Base-by-base conservation (phyloP, 2,888 invertebrate species). In the Rhagophthalmus giganteus region DNA sequence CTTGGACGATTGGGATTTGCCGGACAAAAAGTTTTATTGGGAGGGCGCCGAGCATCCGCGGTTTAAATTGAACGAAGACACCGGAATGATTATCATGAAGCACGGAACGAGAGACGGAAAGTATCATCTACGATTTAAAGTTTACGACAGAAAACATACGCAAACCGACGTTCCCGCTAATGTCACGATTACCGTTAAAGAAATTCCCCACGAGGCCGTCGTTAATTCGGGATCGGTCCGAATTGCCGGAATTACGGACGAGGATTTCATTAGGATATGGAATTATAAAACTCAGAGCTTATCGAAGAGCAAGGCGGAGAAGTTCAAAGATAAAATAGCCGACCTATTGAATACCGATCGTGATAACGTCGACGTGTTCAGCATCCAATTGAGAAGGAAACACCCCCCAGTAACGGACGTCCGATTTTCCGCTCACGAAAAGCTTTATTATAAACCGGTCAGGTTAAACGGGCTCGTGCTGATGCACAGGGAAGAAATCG, bases 21-120 rank as follows among this genome's bases (percentile, higher is more conserved):
- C 91, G 0, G 97, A 98, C 73, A 99, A 99, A 75, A 94, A 91
- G 67, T 99, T 96, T 79, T 93, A 91, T 71, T 95, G 94, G 93
- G 93, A 93, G 69, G 84, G 84, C 32, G 79, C 85, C 41, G 90
- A 91, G 70, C 92, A 94, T 78, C 87, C 89, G 1, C 84, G 87
- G 62, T 95, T 95, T 73, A 90, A 88, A 54, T 77, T 97, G 15
- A 89, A 95, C 71, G 88, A 90, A 72, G 90, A 93, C 69, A 90
- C 91, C 0, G 97, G 97, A 10, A 92, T 94, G 90, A 89, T 99
- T 62, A 91, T 89, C 55, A 97, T 98, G 95, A 86, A 86, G 67
- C 91, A 92, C 59, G 92, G 92, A 52, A 94, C 95, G 1, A 84
- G 87, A 59, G 91, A 93, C 68, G 96, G 96, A 14, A 85, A 83